These are phyloP conservation scores for Psammodynastes pulverulentus DNA, from an alignment of 2,113 vertebrate species.

Conservation along the genomic window DNA sequence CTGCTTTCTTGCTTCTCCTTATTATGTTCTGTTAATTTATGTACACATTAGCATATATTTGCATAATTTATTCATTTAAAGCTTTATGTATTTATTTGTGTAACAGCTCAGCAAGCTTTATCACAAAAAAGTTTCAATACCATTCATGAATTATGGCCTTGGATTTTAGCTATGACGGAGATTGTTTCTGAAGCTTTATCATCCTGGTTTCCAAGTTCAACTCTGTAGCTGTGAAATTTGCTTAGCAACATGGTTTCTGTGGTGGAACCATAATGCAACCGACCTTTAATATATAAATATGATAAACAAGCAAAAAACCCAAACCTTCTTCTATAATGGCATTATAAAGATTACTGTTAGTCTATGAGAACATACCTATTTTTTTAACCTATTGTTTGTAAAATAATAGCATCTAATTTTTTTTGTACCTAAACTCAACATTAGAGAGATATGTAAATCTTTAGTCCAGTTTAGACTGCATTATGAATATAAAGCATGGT, in stretches of 20 bases:
- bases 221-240: conserved; percentile 34
- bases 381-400: not conserved
- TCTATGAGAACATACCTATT: not conserved
- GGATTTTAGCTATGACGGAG: conserved; percentile 50
- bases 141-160: conserved; percentile 36
- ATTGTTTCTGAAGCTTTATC: conserved; percentile 33
- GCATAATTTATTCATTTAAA: conserved; percentile 75
- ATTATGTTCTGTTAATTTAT: conserved; percentile 73
- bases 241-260: conserved; percentile 11
- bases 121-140: conserved; percentile 35
- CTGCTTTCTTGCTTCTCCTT: conserved; percentile 72
- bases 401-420: conserved; percentile 3
- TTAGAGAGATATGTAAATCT: not conserved
- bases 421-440: not conserved
- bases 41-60: conserved; percentile 76
- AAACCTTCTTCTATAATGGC: not conserved
- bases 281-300: not conserved
- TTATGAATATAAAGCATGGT: not conserved
- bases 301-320: not conserved
- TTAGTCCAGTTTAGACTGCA: not conserved
- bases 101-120: conserved; percentile 64
- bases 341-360: not conserved
- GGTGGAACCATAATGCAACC: not conserved
- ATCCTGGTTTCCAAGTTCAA: conserved; percentile 45
- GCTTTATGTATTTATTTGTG: conserved; percentile 68